Evolutionary conservation across 1,140 invertebrate genomes (phyloP), one percentile per base, ranked within the genome.

Genomic region (Pseudobourletiella spinata): DNA sequence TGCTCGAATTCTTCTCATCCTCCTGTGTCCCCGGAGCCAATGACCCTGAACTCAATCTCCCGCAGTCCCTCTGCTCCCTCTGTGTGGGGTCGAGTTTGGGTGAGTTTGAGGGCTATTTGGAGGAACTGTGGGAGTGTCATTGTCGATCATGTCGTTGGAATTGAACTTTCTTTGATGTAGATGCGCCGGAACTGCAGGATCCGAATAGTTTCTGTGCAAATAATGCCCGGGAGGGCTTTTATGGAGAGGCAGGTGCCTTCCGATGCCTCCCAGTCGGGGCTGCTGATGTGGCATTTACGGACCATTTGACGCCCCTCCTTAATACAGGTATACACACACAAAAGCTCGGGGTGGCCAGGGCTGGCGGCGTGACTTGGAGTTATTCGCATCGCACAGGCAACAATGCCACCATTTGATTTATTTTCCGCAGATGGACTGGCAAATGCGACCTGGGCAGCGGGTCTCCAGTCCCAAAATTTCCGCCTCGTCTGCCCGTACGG

Each of bases 391-490:
- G n/a, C n/a, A n/a, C n/a, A n/a, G n/a, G n/a, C n/a, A n/a, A n/a
- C n/a, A 39, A 39, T 11, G n/a, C n/a, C n/a, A 39, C 32, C 32
- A 11, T 11, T 26, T 3, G 25, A 18, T 51, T 51, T 51, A 26
- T 3, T 43, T 42, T 44, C 44, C 56, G 42, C 28, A 69, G 68
- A 69, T 55, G 61, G 64, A 14, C 44, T 64, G 6, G 68, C 68
- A 18, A 69, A 69, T 61, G 68, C 68, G 6, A 66, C 61, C 1
- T 69, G 68, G 68, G 68, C 68, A n/a, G 54, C 57, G 22, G 68
- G 68, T 24, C 48, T 69, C 15, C 39, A 24, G 2, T 69, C 68
- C 16, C 32, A 28, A 11, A 64, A 64, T 29, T 69, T 69, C 64
- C 61, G 68, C 25, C 48, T 69, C 2, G 63, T 69, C 24, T 69